Evolutionary conservation across 2,888 invertebrate genomes (phyloP).

Genomic region (Cryptocephalus moraei): DNA sequence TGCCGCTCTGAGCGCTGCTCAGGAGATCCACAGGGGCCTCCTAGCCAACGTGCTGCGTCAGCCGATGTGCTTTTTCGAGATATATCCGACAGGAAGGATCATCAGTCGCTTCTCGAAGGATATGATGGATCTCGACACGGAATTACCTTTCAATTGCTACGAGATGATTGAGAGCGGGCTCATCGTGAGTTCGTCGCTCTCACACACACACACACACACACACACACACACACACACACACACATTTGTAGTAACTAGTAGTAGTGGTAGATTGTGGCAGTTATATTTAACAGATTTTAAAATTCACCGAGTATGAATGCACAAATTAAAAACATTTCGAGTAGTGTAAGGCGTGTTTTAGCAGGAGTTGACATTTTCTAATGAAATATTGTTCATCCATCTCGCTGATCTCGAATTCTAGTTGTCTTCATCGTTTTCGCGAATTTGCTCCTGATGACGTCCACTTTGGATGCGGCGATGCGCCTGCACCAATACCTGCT

Average conservation of each 20-base stretch:
- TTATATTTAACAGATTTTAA: slow-evolving; percentile 25
- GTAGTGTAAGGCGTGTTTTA: no score
- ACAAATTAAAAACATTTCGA: no score
- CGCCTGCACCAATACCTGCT: slow-evolving; percentile 50
- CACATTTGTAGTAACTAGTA: no score
- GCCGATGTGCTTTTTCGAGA: slow-evolving; percentile 61
- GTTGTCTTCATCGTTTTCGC: slow-evolving; percentile 41
- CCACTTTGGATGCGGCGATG: slow-evolving; percentile 44
- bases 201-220: slow-evolving; percentile 1
- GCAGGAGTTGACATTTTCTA: no score
- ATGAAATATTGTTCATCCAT: no score
- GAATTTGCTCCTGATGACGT: slow-evolving; percentile 37
- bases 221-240: neutral
- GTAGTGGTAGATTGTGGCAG: slow-evolving; percentile 16
- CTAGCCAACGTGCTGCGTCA: slow-evolving; percentile 47
- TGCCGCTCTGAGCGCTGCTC: slow-evolving; percentile 51
- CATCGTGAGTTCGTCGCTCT: slow-evolving; percentile 29
- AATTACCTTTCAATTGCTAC: slow-evolving; percentile 43
- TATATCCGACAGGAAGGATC: slow-evolving; percentile 57
- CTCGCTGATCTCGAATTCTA: slow-evolving; percentile 30
- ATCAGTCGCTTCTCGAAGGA: slow-evolving; percentile 61
- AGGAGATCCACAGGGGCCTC: slow-evolving; percentile 47
- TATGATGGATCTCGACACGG: slow-evolving; percentile 53
- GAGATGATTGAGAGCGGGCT: slow-evolving; percentile 37
- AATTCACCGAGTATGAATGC: no score